These are phyloP conservation scores for Drosophila kuntzei DNA, from an alignment of 2,888 invertebrate genomes.

Conservation along the genomic window DNA sequence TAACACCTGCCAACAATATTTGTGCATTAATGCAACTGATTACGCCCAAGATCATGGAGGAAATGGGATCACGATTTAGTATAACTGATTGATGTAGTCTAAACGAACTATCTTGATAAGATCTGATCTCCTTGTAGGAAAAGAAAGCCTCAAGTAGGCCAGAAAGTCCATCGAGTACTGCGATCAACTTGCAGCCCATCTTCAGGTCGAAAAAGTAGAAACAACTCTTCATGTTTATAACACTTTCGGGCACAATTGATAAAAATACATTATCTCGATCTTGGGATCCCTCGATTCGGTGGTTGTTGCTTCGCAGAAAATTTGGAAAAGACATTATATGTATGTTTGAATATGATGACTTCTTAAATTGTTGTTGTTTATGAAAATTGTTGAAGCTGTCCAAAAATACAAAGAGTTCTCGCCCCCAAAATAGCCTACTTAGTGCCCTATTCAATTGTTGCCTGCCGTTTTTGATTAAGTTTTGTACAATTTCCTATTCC, in stretches of 20 bases:
- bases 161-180: conserved; percentile 23
- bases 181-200: conserved; percentile 57
- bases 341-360: conserved; percentile 13
- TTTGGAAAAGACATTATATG: conserved; percentile 58
- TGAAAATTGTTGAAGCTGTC: not conserved
- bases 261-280: not conserved
- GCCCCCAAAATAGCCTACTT: conserved; percentile 15
- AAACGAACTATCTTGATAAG: too few relatives aligned
- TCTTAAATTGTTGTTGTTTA: not conserved
- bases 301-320: conserved; percentile 16
- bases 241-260: not conserved
- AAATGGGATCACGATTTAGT: not conserved
- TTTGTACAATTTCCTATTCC: conserved; percentile 57
- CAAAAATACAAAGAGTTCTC: not conserved
- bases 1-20: conserved; percentile 27
- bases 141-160: conserved; percentile 25
- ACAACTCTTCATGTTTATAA: conserved; percentile 34
- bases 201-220: conserved; percentile 43
- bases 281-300: not conserved
- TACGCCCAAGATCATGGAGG: conserved; percentile 20
- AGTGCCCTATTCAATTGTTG: conserved; percentile 28
- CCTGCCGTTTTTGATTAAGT: conserved; percentile 56
- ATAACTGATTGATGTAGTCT: not conserved
- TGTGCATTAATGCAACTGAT: conserved; percentile 6
- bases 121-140: not conserved